A percentile compares a stretch with the other conserved stretches of the same genome.
Evolutionary conservation across 2,888 invertebrate species (phyloP).

Genomic region (Biston stratarius): DNA sequence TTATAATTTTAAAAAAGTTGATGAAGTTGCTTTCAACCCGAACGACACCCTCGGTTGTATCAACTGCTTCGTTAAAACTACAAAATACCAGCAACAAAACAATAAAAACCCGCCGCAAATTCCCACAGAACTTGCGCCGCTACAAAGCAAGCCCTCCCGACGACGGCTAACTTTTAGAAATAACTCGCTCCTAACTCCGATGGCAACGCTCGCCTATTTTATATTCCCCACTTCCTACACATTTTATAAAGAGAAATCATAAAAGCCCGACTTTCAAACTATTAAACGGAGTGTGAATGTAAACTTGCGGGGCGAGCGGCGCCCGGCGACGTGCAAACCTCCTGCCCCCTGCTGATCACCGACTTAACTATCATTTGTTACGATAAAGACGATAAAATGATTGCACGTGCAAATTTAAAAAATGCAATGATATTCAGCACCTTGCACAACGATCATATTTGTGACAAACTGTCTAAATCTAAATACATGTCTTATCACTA

Average conservation of each 20-base stretch:
- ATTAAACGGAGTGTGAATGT: constrained; percentile 49
- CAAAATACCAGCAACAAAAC: neutral
- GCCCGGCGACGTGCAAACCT: neutral
- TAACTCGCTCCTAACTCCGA: constrained; percentile 16
- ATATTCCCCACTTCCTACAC: constrained; percentile 44
- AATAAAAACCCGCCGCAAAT: constrained; percentile 8
- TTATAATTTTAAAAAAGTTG: too few relatives aligned
- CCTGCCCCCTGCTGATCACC: too few relatives aligned
- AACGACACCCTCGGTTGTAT: too few relatives aligned
- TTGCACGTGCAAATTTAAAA: too few relatives aligned
- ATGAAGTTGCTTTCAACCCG: neutral
- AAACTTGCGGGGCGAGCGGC: constrained; percentile 23
- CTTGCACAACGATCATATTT: too few relatives aligned
- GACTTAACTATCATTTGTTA: too few relatives aligned
- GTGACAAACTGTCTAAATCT: too few relatives aligned
- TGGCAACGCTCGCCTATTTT: constrained; percentile 37
- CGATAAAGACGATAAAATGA: too few relatives aligned
- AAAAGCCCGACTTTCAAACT: constrained; percentile 51
- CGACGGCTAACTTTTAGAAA: constrained; percentile 19
- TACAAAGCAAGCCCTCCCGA: constrained; percentile 1
- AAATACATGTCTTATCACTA: too few relatives aligned
- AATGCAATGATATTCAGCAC: too few relatives aligned
- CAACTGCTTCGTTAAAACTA: neutral
- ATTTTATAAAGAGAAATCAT: constrained; percentile 50
- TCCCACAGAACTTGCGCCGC: constrained; percentile 30